A percentile compares a stretch with the other conserved stretches of the same genome.
These are phyloP conservation scores for Otis tarda DNA, from an alignment of 2,113 vertebrate species.

Conservation along the genomic window DNA sequence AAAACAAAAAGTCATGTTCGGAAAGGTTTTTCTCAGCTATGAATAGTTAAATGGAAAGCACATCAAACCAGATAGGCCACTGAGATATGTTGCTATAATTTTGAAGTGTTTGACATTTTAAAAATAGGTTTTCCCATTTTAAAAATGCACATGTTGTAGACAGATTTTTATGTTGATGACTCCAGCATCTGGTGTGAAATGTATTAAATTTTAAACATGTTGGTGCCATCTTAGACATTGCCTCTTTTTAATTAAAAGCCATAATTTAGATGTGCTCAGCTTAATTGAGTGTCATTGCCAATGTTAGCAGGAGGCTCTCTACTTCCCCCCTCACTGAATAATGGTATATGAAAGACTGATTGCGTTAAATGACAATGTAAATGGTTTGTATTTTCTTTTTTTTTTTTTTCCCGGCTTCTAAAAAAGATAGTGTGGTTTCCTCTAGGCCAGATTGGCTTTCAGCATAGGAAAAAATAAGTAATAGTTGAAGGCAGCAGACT, in stretches of 20 bases:
- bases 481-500: neutral
- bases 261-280: slow-evolving; percentile 74
- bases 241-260: slow-evolving; percentile 77
- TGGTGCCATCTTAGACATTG: slow-evolving; percentile 67
- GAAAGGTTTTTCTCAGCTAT: neutral
- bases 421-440: neutral
- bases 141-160: slow-evolving; percentile 67
- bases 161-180: slow-evolving; percentile 73
- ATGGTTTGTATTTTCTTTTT: neutral
- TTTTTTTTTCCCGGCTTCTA: neutral
- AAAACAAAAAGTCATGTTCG: neutral
- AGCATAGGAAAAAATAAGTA: neutral
- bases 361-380: slow-evolving; percentile 29
- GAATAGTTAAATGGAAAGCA: neutral
- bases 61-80: neutral
- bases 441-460: neutral
- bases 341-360: slow-evolving; percentile 15
- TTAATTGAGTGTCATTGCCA: slow-evolving; percentile 75
- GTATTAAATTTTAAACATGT: slow-evolving; percentile 76
- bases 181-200: slow-evolving; percentile 71
- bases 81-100: slow-evolving; percentile 11
- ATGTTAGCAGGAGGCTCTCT: slow-evolving; percentile 48
- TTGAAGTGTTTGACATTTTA: slow-evolving; percentile 57
- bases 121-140: slow-evolving; percentile 67
- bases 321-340: slow-evolving; percentile 23